These are phyloP conservation scores for Arizona elegans DNA, from an alignment of 2,113 vertebrate genomes.

Conservation along the genomic window DNA sequence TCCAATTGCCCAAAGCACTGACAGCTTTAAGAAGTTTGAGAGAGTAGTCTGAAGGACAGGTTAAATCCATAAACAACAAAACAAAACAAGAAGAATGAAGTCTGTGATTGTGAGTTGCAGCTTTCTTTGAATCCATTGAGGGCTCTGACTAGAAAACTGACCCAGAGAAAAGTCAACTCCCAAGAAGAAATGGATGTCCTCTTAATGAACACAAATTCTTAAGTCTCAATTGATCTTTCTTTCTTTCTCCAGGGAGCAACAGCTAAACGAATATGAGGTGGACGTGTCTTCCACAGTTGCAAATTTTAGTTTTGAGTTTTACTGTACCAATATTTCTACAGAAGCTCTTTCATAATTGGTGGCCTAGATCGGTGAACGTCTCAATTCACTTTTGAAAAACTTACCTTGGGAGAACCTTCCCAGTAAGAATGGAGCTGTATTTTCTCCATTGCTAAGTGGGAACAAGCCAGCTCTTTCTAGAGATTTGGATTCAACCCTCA, in stretches of 20 bases:
- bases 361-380: background rate
- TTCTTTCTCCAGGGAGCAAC: background rate
- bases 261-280: background rate
- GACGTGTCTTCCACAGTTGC: background rate
- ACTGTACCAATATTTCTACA: background rate
- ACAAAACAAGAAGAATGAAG: background rate
- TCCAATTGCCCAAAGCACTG: background rate
- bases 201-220: background rate
- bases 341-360: background rate
- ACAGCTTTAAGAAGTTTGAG: background rate
- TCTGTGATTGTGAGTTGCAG: background rate
- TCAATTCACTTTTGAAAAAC: background rate
- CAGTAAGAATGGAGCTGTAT: background rate
- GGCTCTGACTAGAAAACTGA: background rate
- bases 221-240: background rate
- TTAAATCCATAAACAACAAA: background rate
- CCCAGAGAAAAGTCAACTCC: background rate
- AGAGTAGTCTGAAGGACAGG: background rate
- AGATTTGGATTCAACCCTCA: background rate
- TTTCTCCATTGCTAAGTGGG: background rate
- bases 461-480: background rate
- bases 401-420: background rate
- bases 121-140: background rate
- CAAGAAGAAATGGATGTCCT: background rate
- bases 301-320: background rate